These are phyloP conservation scores for Syngnathus scovelli DNA, from an alignment of 2,113 vertebrate species.

Conservation along the genomic window DNA sequence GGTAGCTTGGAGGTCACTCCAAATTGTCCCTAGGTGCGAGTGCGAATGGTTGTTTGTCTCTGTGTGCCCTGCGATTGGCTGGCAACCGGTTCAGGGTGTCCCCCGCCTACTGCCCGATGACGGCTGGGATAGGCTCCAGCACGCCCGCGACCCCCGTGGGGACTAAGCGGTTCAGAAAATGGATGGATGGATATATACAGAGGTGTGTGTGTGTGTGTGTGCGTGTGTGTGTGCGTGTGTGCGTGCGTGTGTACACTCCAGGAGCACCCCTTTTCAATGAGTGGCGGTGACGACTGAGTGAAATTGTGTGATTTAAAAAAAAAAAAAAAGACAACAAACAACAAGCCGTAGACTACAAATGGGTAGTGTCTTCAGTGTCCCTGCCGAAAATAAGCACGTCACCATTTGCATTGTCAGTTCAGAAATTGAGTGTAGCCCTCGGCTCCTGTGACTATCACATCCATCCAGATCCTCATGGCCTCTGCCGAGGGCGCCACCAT, in stretches of 20 bases:
- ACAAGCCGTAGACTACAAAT: conserved; percentile 34
- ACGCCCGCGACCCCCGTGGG: no score
- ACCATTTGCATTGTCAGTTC: conserved; percentile 64
- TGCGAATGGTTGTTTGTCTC: no score
- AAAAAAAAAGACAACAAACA: conserved; percentile 26
- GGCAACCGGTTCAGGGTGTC: no score
- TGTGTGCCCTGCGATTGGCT: no score
- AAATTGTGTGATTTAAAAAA: conserved; percentile 35
- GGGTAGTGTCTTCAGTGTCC: conserved; percentile 33
- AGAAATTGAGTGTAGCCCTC: conserved; percentile 98
- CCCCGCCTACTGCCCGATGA: no score
- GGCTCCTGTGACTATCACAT: conserved; percentile 91
- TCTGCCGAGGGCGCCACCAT: conserved; percentile 91
- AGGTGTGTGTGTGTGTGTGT: conserved; percentile 15
- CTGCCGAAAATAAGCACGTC: conserved; percentile 25
- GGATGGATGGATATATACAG: no score
- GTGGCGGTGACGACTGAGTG: conserved; percentile 37
- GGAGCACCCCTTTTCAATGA: conserved; percentile 63
- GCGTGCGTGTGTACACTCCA: conserved; percentile 14
- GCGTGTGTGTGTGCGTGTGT: conserved; percentile 14
- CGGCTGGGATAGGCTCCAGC: no score
- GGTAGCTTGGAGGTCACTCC: no score
- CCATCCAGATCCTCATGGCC: conserved; percentile 99
- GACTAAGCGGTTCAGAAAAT: no score
- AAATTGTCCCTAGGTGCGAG: no score